Evolutionary conservation across 2,113 vertebrate species (phyloP), one percentile per base, ranked within the genome.

Genomic region (Telmatochromis sp.): DNA sequence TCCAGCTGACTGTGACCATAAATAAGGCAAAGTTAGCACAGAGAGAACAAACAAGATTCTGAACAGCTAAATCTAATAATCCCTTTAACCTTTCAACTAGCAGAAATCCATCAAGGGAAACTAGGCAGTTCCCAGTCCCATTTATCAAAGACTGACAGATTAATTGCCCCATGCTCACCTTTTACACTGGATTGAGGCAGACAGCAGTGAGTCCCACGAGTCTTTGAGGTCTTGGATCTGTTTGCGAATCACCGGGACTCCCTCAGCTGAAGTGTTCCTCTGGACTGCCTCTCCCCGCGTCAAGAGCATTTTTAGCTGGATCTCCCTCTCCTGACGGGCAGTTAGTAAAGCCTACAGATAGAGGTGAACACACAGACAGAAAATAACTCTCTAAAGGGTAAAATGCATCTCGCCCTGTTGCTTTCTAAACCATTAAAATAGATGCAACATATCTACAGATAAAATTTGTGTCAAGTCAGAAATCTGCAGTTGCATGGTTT

Each of bases 301-400:
- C 82, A 99, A 90, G 53, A 98, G 82, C 97, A 99, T 98, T 94
- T 98, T 99, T 89, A 99, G 96, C 93, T 99, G 97, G 82, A 99
- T 98, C 96, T 99, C 99, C 86, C 98, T 98, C 89, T 99, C 98
- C 89, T 98, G 98, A 85, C 97, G 98, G 47, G 97, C 96, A 7
- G 97, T 95, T 55, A 99, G 88, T 40, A 99, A 95, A 4, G 96
- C 96, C 98, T 99, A 86, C 15, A 93, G 51, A 89, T 33, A 88
- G 26, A 17, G 15, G 58, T 17, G 10, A 82, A 58, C 2, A 33
- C 53, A 78, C 28, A 50, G 13, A 71, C 3, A 68, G 10, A 54
- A 80, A 50, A 73, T 9, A 80, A 15, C 7, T 9, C n/a, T 54
- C 21, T 11, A 7, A 53, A 31, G 47, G 9, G 3, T 60, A n/a